These are phyloP conservation scores for Papilio demoleus DNA, from an alignment of 2,888 invertebrate genomes.

Conservation along the genomic window DNA sequence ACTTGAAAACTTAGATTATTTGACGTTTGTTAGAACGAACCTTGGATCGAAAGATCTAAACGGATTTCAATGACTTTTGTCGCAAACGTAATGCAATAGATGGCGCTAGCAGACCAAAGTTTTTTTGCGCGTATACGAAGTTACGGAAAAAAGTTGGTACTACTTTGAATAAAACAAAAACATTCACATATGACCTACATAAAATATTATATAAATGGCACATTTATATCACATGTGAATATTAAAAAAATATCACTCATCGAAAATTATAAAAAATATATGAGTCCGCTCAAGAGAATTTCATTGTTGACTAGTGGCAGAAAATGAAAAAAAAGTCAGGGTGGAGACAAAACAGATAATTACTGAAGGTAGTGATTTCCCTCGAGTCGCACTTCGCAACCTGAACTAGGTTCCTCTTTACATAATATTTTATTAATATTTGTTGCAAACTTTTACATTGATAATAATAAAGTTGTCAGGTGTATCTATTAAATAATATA, in stretches of 20 bases:
- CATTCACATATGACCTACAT: background rate
- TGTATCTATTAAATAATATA: too few relatives aligned
- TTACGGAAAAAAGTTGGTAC: too few relatives aligned
- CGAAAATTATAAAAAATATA: slow-evolving; percentile 35
- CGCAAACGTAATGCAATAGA: too few relatives aligned
- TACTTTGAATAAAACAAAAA: too few relatives aligned
- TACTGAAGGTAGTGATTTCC: slow-evolving; percentile 74
- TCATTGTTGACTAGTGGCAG: slow-evolving; percentile 47
- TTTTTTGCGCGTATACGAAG: too few relatives aligned
- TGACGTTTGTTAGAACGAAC: too few relatives aligned
- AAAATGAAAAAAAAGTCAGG: slow-evolving; percentile 45
- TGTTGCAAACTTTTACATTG: slow-evolving; percentile 37
- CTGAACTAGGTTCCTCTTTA: slow-evolving; percentile 44
- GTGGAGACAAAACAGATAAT: slow-evolving; percentile 67
- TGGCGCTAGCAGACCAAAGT: too few relatives aligned
- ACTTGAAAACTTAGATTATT: too few relatives aligned
- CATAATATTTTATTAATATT: slow-evolving; percentile 50
- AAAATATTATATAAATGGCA: background rate
- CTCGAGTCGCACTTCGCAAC: slow-evolving; percentile 51
- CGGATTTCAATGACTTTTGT: too few relatives aligned
- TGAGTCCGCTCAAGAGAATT: slow-evolving; percentile 43
- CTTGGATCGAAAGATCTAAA: too few relatives aligned
- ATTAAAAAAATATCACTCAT: slow-evolving; percentile 27
- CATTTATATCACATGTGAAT: slow-evolving; percentile 4
- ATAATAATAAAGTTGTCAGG: too few relatives aligned